Conservation (phyloP, 2,797 vertebrate species). For the Ceryle rudis region DNA sequence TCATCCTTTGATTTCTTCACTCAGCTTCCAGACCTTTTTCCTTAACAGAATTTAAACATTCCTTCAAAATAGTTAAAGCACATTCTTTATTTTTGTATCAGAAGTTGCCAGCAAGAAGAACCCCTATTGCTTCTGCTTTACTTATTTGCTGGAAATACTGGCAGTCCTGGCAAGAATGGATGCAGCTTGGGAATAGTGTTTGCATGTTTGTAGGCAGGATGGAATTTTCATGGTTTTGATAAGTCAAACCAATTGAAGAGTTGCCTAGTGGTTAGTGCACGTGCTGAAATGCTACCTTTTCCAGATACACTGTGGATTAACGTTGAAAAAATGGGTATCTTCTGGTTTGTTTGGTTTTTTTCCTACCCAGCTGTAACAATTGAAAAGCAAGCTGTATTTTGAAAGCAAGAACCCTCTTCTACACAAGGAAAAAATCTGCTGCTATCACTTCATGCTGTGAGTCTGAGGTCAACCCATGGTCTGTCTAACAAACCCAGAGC, state of each 20-base stretch:
- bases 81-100: background rate
- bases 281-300: background rate
- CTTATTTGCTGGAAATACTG: background rate
- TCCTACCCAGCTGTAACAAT: background rate
- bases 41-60: slow-evolving; percentile 36
- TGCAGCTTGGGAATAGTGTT: background rate
- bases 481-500: background rate
- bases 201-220: background rate
- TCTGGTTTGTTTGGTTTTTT: background rate
- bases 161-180: background rate
- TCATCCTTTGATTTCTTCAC: slow-evolving; percentile 23
- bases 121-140: background rate
- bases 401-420: background rate
- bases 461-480: background rate
- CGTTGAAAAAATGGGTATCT: background rate
- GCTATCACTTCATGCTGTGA: background rate
- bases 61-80: slow-evolving; percentile 13
- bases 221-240: background rate
- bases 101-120: background rate
- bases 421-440: background rate
- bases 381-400: background rate
- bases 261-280: background rate
- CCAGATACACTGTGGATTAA: background rate
- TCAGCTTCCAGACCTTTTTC: slow-evolving; percentile 31
- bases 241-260: background rate